phyloP scores from a whole-genome alignment of 1,140 invertebrate species.

The Trachymyrmex septentrionalis region DNA sequence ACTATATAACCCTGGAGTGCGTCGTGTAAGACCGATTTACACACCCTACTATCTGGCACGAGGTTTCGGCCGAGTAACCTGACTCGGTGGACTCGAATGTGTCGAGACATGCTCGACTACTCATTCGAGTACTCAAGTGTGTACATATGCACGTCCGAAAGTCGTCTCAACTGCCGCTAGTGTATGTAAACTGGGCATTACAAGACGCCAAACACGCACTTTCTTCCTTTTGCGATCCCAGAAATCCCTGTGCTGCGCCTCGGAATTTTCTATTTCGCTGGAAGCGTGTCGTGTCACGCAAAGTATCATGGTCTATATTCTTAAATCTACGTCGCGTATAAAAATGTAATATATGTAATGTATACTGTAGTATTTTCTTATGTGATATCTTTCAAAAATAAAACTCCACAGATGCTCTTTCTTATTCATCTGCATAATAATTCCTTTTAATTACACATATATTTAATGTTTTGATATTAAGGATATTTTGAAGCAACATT shows the following conservation, averaged over 20 bases:
- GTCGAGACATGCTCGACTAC: conserved; percentile 16
- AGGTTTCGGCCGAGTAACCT: conserved; percentile 44
- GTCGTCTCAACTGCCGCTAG: neutral
- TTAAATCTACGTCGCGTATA: too few relatives aligned
- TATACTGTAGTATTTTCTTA: too few relatives aligned
- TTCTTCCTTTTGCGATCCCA: neutral
- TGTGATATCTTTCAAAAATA: too few relatives aligned
- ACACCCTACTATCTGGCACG: neutral
- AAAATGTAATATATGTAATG: too few relatives aligned
- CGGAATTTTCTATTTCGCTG: neutral
- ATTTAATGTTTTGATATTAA: too few relatives aligned
- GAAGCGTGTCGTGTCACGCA: neutral
- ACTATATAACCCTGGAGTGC: neutral
- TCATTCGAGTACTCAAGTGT: neutral
- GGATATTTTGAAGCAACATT: too few relatives aligned
- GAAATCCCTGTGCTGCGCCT: too few relatives aligned
- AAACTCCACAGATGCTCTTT: too few relatives aligned
- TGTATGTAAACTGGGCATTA: conserved; percentile 7
- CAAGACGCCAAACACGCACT: conserved; percentile 9
- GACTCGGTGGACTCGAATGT: conserved; percentile 11
- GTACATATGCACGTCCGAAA: conserved; percentile 10
- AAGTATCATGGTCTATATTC: too few relatives aligned
- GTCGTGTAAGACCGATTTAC: conserved; percentile 38
- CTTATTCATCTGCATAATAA: too few relatives aligned
- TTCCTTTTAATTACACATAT: too few relatives aligned